A percentile compares a stretch with the other conserved stretches of the same genome.
Evolutionary conservation across 1,140 invertebrate species (phyloP).

Genomic region (Lerema accius): DNA sequence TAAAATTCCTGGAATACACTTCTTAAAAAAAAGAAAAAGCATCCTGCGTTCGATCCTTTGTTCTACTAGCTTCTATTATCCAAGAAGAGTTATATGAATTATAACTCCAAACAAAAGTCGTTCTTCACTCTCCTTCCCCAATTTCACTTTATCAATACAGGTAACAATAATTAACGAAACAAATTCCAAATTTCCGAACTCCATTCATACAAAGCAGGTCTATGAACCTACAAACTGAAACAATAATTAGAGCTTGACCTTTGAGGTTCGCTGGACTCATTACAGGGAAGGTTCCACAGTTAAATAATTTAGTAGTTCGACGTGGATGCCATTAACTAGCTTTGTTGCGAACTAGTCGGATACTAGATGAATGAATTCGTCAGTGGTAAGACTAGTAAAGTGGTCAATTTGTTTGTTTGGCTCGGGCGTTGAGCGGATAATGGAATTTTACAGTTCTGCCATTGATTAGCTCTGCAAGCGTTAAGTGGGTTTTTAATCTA

Average conservation of each 20-base stretch:
- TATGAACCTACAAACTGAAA: constrained; percentile 1
- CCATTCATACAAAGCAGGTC: no score
- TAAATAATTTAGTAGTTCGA: constrained; percentile 20
- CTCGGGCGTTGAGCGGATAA: constrained; percentile 3
- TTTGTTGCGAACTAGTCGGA: constrained; percentile 18
- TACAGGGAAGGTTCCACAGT: constrained; percentile 11
- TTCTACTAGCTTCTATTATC: no score
- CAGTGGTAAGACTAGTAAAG: constrained; percentile 5
- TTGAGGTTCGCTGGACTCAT: not conserved
- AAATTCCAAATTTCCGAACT: not conserved
- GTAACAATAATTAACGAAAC: constrained; percentile 7
- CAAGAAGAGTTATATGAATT: no score
- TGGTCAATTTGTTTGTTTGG: constrained; percentile 10
- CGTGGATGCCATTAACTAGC: constrained; percentile 17
- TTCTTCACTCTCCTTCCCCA: no score
- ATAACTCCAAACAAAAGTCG: no score
- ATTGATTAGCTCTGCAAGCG: not conserved
- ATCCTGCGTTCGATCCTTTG: no score
- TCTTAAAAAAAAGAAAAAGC: no score
- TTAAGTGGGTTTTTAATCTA: not conserved
- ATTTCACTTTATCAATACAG: no score
- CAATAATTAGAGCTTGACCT: constrained; percentile 11
- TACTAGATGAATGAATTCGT: constrained; percentile 9
- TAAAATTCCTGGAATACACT: no score
- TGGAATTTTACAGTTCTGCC: constrained; percentile 11